phyloP scores from a whole-genome alignment of 2,113 vertebrate species.

The Mastomys natalensis region DNA sequence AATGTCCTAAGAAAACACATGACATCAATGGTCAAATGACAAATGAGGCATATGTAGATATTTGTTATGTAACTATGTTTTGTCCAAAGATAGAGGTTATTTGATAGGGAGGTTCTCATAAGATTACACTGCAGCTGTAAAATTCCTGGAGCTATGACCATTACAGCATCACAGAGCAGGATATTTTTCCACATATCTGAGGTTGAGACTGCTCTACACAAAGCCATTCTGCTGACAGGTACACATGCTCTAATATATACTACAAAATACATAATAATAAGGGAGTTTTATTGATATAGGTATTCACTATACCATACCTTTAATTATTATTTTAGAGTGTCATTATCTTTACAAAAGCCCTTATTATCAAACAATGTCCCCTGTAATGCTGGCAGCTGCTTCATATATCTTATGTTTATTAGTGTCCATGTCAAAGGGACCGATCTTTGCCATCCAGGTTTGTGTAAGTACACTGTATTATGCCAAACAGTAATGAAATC shows the following conservation, averaged over 20 bases:
- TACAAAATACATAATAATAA: background rate
- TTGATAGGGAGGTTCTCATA: background rate
- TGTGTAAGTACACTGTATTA: background rate
- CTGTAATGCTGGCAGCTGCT: background rate
- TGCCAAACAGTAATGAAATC: background rate
- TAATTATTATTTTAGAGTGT: background rate
- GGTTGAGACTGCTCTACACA: background rate
- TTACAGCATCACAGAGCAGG: background rate
- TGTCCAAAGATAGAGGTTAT: background rate
- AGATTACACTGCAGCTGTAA: background rate
- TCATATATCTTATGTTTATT: background rate
- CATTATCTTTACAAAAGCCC: background rate
- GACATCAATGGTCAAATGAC: background rate
- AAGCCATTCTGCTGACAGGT: background rate
- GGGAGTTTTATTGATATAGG: background rate
- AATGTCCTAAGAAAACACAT: conserved; percentile 2
- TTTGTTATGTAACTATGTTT: background rate
- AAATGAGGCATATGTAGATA: background rate
- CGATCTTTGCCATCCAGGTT: background rate
- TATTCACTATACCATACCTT: background rate
- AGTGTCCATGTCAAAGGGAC: background rate
- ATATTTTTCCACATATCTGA: background rate
- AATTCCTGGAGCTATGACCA: no score
- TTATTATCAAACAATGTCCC: background rate
- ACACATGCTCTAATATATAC: no score